Percentiles rank a stretch among this genome's conserved stretches.
Evolutionary conservation across 2,888 invertebrate species (phyloP).

Genomic region (Netelia virgata): DNA sequence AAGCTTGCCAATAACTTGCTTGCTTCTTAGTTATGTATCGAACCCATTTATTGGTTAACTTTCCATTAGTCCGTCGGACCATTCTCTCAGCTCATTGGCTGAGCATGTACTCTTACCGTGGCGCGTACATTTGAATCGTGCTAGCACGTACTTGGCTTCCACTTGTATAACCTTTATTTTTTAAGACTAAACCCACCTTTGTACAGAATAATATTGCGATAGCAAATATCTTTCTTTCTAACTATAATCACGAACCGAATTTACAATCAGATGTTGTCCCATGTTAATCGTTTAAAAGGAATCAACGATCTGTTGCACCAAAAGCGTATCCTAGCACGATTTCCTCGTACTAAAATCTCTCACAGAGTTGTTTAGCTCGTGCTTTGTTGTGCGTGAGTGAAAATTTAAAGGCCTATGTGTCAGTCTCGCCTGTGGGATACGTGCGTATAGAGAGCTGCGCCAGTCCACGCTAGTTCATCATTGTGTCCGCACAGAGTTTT

Average conservation of each 20-base stretch:
- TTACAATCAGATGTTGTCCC: background rate
- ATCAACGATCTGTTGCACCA: slow-evolving; percentile 2
- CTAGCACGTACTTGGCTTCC: background rate
- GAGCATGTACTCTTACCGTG: background rate
- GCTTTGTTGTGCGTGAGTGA: background rate
- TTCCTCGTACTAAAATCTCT: slow-evolving; percentile 48
- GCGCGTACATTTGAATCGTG: slow-evolving; percentile 32
- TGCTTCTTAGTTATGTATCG: background rate
- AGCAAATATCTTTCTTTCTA: background rate
- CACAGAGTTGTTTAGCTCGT: slow-evolving; percentile 12
- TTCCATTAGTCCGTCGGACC: background rate
- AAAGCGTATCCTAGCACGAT: slow-evolving; percentile 55
- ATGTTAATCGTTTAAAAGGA: background rate
- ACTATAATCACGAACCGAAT: background rate
- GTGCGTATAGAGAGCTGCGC: slow-evolving; percentile 8
- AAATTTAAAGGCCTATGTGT: slow-evolving; percentile 25
- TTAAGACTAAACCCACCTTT: background rate
- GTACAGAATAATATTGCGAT: background rate
- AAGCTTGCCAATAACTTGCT: background rate
- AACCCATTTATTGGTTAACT: slow-evolving; percentile 27
- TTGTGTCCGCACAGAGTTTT: slow-evolving; percentile 26
- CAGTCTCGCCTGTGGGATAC: slow-evolving; percentile 31
- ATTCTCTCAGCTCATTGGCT: slow-evolving; percentile 11
- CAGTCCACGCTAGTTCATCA: slow-evolving; percentile 20
- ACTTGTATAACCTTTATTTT: background rate